Conservation (phyloP, 1,140 invertebrate species). For the Temnothorax nylanderi region DNA sequence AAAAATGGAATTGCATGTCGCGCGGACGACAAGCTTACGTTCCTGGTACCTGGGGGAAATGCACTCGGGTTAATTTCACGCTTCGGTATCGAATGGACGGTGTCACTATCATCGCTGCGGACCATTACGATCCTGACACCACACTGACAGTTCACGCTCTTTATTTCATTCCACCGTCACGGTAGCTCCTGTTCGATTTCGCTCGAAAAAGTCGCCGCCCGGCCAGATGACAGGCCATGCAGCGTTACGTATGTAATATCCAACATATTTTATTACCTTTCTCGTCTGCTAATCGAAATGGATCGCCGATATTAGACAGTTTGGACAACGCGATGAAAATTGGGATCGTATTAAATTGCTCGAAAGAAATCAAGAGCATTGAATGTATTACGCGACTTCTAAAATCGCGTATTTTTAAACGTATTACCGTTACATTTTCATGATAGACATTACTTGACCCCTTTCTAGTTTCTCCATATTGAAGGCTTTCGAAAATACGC, state of each 20-base stretch:
- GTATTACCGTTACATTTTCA: neutral
- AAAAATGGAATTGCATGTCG: conserved; percentile 69
- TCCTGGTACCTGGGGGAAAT: conserved; percentile 69
- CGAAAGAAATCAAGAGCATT: neutral
- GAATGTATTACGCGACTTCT: neutral
- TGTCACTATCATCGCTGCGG: conserved; percentile 48
- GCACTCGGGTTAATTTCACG: conserved; percentile 74
- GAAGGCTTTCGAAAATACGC: neutral
- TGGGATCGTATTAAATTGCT: neutral
- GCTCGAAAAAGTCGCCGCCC: neutral
- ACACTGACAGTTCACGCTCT: conserved; percentile 52
- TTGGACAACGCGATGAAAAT: neutral
- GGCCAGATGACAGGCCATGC: neutral
- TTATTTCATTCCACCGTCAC: conserved; percentile 63
- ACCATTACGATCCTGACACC: conserved; percentile 67
- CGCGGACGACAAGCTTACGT: conserved; percentile 62
- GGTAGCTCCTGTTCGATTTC: conserved; percentile 3
- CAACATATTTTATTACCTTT: conserved; percentile 16
- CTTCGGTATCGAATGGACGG: conserved; percentile 63
- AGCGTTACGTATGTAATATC: conserved; percentile 23
- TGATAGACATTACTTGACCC: too few species aligned
- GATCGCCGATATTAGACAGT: neutral
- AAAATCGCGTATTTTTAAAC: neutral
- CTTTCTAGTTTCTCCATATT: neutral
- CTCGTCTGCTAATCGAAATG: neutral